Evolutionary conservation across 2,113 vertebrate genomes (phyloP).

Genomic region (Cromileptes altivelis): DNA sequence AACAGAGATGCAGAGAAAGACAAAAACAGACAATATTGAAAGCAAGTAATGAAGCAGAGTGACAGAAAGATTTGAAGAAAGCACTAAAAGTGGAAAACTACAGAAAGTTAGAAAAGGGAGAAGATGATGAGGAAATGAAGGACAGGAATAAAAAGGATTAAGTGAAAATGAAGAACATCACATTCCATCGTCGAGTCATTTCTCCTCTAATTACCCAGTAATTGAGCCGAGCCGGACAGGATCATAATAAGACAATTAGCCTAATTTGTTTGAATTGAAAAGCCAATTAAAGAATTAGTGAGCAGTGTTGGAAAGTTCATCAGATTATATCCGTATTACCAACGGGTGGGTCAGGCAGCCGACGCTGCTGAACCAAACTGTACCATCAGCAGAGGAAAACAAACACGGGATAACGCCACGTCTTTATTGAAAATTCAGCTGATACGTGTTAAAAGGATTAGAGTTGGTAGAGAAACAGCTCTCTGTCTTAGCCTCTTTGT

Average conservation of each 20-base stretch:
- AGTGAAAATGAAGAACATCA: background rate
- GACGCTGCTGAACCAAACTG: background rate
- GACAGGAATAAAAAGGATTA: background rate
- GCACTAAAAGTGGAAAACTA: background rate
- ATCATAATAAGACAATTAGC: slow-evolving; percentile 69
- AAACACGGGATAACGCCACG: background rate
- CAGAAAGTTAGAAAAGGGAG: no score
- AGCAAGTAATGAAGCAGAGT: background rate
- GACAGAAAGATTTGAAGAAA: background rate
- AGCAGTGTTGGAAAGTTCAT: slow-evolving; percentile 52
- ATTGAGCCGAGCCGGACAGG: slow-evolving; percentile 54
- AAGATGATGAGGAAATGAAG: no score
- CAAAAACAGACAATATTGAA: background rate
- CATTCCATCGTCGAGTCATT: slow-evolving; percentile 35
- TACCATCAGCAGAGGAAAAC: background rate
- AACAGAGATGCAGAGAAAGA: background rate
- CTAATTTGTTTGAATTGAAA: slow-evolving; percentile 68
- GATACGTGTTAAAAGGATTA: slow-evolving; percentile 43
- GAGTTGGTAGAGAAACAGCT: slow-evolving; percentile 8
- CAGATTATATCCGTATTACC: slow-evolving; percentile 26
- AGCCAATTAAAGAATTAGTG: slow-evolving; percentile 68
- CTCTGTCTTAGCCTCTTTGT: slow-evolving; percentile 38
- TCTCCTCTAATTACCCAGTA: slow-evolving; percentile 59
- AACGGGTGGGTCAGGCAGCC: slow-evolving; percentile 4
- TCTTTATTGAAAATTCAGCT: slow-evolving; percentile 5